Conservation (phyloP, 1,140 invertebrate genomes). For the Pseudomyrmex cubaensis region DNA sequence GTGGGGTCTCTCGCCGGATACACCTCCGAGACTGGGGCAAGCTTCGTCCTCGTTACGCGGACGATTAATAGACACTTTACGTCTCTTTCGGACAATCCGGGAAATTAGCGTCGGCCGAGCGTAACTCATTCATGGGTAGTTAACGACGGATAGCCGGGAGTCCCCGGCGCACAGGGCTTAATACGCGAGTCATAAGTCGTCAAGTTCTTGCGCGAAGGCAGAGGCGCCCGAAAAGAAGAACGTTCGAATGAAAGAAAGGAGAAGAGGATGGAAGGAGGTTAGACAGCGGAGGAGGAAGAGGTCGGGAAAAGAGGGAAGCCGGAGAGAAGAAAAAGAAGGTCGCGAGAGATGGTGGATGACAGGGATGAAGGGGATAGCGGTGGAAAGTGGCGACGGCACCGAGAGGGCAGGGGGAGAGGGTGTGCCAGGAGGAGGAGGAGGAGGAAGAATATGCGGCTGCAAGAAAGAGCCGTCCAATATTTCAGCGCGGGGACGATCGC, state of each 20-base stretch:
- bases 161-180: constrained; percentile 67
- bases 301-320: constrained; percentile 52
- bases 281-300: constrained; percentile 68
- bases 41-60: constrained; percentile 35
- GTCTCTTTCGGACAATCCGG: constrained; percentile 78
- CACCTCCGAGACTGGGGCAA: neutral
- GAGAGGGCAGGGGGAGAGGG: neutral
- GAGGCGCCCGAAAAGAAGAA: constrained; percentile 49
- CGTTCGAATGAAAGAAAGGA: constrained; percentile 45
- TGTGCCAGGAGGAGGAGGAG: constrained; percentile 27
- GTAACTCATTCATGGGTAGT: constrained; percentile 83
- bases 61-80: constrained; percentile 74
- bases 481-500: constrained; percentile 81
- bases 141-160: constrained; percentile 70
- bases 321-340: constrained; percentile 69
- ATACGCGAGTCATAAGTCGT: constrained; percentile 77
- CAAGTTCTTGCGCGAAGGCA: constrained; percentile 73
- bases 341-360: constrained; percentile 69
- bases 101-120: constrained; percentile 77
- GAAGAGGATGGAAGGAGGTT: constrained; percentile 34
- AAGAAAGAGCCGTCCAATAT: constrained; percentile 83
- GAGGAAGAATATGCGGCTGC: constrained; percentile 78
- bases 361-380: constrained; percentile 47
- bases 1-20: constrained; percentile 23
- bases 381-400: constrained; percentile 44